Evolutionary conservation across 2,797 vertebrate genomes (phyloP).

Genomic region (Coregonus ussuriensis): DNA sequence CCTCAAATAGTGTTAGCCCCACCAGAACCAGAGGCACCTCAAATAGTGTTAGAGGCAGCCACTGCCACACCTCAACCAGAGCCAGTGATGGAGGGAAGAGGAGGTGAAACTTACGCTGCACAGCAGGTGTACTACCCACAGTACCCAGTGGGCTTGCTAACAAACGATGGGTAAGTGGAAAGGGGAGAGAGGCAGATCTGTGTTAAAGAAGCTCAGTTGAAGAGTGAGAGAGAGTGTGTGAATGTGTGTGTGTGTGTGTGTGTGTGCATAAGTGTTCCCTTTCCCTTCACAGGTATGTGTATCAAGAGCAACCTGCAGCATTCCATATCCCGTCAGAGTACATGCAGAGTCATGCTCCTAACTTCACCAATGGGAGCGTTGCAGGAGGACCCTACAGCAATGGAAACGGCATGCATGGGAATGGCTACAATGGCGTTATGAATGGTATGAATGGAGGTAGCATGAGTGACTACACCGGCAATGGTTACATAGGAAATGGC

Average conservation of each 20-base stretch:
- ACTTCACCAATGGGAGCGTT: constrained; percentile 24
- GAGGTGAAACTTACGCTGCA: neutral
- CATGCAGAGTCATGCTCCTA: constrained; percentile 5
- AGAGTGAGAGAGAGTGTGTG: neutral
- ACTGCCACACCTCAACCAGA: neutral
- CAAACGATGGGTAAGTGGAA: neutral
- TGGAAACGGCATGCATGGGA: constrained; percentile 20
- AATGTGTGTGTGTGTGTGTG: neutral
- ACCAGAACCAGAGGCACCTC: neutral
- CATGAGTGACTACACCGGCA: constrained; percentile 43
- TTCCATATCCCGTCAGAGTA: constrained; percentile 14
- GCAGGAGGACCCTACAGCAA: constrained; percentile 42
- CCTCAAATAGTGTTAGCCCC: neutral
- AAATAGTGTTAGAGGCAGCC: neutral
- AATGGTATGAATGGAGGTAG: constrained; percentile 25
- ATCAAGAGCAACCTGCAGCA: constrained; percentile 45
- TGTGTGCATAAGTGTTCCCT: neutral
- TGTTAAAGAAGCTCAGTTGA: neutral
- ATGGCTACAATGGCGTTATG: constrained; percentile 38
- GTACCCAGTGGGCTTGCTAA: neutral
- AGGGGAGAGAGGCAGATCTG: neutral
- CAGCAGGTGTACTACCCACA: constrained; percentile 1
- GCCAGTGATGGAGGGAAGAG: neutral
- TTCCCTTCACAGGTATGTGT: constrained; percentile 55
- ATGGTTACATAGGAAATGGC: constrained; percentile 35